Evolutionary conservation across 2,888 invertebrate species (phyloP).

Genomic region (Hypsopygia costalis): DNA sequence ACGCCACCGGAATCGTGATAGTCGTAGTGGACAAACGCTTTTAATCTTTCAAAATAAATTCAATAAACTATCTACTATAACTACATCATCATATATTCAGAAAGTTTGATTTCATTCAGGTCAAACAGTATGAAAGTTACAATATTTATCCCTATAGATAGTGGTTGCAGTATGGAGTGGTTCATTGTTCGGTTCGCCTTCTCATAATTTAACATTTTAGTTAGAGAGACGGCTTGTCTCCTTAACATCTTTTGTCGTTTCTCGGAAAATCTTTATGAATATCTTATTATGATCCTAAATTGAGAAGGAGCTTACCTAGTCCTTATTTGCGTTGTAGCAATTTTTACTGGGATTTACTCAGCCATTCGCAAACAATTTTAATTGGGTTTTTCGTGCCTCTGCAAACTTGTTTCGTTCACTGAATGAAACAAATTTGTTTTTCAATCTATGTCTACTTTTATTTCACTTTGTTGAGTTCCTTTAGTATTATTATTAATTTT

Average conservation of each 20-base stretch:
- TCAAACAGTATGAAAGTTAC: background rate
- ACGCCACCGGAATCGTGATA: no score
- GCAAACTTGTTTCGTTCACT: constrained; percentile 56
- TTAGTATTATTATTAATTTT: background rate
- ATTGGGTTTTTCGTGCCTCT: constrained; percentile 67
- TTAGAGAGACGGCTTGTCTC: constrained; percentile 37
- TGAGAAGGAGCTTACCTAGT: constrained; percentile 67
- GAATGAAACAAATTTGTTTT: constrained; percentile 42
- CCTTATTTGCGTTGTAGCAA: constrained; percentile 63
- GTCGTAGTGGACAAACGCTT: no score
- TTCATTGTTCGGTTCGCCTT: constrained; percentile 30
- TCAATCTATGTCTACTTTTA: constrained; percentile 10
- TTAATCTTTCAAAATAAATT: background rate
- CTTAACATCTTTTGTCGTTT: constrained; percentile 52
- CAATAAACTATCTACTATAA: background rate
- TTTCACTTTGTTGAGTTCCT: constrained; percentile 5
- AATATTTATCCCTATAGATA: constrained; percentile 1
- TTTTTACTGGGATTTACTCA: constrained; percentile 66
- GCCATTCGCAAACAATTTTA: constrained; percentile 74
- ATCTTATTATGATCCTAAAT: constrained; percentile 72
- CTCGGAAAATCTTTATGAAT: constrained; percentile 67
- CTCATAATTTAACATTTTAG: constrained; percentile 61
- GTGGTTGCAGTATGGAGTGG: background rate
- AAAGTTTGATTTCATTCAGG: no score
- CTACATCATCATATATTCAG: background rate